These are phyloP conservation scores for Periparus ater DNA, from an alignment of 2,797 vertebrate species.

Conservation along the genomic window DNA sequence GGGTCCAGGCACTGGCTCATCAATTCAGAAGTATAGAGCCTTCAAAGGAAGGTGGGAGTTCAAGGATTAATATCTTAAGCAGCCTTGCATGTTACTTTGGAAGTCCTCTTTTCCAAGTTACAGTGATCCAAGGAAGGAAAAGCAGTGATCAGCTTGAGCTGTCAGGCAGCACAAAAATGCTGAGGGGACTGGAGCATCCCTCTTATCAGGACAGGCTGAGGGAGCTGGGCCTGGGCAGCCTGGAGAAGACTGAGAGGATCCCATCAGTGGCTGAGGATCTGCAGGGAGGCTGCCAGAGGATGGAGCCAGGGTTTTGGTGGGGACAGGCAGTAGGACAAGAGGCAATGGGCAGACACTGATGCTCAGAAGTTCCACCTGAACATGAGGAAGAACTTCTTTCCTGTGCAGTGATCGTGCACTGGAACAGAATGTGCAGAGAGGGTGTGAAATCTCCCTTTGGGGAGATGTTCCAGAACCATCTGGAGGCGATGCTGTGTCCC, in stretches of 20 bases:
- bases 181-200: neutral
- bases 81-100: neutral
- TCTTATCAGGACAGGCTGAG: neutral
- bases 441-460: neutral
- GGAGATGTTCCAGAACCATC: neutral
- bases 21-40: neutral
- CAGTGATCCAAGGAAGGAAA: neutral
- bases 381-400: neutral
- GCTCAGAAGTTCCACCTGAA: neutral
- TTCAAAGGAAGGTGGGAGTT: neutral
- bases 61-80: neutral
- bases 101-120: neutral
- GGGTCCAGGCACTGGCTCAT: neutral
- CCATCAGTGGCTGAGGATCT: fast-evolving
- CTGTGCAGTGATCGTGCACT: neutral
- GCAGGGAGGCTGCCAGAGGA: neutral
- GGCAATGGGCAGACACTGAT: neutral
- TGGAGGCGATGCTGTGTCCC: neutral
- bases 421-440: neutral
- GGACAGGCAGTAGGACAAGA: fast-evolving
- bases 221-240: neutral
- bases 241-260: too few species aligned
- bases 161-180: fast-evolving
- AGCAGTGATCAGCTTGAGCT: neutral
- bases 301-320: neutral